phyloP scores from a whole-genome alignment of 2,888 invertebrate species.

The Achlya flavicornis region DNA sequence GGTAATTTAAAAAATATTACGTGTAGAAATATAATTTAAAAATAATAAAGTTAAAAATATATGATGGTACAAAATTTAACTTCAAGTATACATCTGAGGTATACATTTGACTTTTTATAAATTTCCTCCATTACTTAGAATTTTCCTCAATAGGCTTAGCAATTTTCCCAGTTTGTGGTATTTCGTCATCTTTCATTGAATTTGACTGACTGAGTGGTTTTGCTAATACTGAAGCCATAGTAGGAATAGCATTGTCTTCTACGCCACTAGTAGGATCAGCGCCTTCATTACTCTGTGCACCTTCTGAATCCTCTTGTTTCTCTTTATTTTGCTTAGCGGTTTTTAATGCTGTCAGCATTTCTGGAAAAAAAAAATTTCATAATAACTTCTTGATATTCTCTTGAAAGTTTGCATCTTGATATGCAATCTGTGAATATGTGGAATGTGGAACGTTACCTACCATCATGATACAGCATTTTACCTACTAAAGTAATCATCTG shows the following conservation, averaged over 20 bases:
- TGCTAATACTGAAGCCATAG: constrained; percentile 5
- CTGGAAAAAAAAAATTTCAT: constrained; percentile 45
- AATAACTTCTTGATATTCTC: no score
- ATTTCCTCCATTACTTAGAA: neutral
- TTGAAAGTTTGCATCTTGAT: no score
- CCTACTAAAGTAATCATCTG: no score
- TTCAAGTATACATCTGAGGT: neutral
- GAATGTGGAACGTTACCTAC: no score
- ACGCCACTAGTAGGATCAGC: constrained; percentile 7
- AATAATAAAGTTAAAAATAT: no score
- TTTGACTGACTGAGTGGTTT: constrained; percentile 3
- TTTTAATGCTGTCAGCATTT: constrained; percentile 67
- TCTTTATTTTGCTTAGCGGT: constrained; percentile 65
- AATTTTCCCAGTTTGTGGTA: neutral
- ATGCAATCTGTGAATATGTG: no score
- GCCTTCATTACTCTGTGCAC: constrained; percentile 21
- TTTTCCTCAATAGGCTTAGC: neutral
- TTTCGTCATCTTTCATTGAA: constrained; percentile 3
- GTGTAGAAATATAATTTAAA: no score
- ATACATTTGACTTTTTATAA: neutral
- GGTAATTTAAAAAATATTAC: no score
- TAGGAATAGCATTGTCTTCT: neutral
- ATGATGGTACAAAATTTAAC: no score
- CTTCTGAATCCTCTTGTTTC: constrained; percentile 22
- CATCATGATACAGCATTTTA: no score